Conservation (phyloP, 2,888 invertebrate genomes). For the Patella caerulea region DNA sequence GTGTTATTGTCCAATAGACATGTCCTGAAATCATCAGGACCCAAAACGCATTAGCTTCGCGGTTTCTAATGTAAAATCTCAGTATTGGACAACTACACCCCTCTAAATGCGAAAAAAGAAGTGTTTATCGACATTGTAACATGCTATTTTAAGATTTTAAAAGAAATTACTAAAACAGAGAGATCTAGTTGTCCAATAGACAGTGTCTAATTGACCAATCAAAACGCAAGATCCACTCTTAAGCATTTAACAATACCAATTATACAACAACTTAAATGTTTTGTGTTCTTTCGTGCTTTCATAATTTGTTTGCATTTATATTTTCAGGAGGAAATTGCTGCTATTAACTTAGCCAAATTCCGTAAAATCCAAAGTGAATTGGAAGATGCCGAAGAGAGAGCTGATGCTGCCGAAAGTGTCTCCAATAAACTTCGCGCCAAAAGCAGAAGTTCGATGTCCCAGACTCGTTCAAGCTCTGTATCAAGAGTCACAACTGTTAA, state of each 20-base stretch:
- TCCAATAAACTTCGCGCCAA: constrained; percentile 71
- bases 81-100: too few species aligned
- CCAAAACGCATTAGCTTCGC: not conserved
- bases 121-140: too few species aligned
- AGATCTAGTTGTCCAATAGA: not conserved
- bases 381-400: constrained; percentile 73
- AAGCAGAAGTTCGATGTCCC: not conserved
- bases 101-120: not conserved
- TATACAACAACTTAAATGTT: not conserved
- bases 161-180: too few species aligned
- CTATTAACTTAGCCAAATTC: constrained; percentile 73
- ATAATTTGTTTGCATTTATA: not conserved
- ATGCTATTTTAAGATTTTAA: too few species aligned
- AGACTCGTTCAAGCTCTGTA: not conserved
- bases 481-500: not conserved
- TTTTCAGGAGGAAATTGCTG: constrained; percentile 72
- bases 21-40: not conserved
- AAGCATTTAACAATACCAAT: not conserved
- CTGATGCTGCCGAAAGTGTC: constrained; percentile 72
- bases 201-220: too few species aligned
- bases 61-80: too few species aligned
- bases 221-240: too few species aligned
- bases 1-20: not conserved
- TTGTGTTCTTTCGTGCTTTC: not conserved
- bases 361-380: constrained; percentile 73